These are phyloP conservation scores for Fragum whitleyi DNA, from an alignment of 2,888 invertebrate genomes.

Conservation along the genomic window DNA sequence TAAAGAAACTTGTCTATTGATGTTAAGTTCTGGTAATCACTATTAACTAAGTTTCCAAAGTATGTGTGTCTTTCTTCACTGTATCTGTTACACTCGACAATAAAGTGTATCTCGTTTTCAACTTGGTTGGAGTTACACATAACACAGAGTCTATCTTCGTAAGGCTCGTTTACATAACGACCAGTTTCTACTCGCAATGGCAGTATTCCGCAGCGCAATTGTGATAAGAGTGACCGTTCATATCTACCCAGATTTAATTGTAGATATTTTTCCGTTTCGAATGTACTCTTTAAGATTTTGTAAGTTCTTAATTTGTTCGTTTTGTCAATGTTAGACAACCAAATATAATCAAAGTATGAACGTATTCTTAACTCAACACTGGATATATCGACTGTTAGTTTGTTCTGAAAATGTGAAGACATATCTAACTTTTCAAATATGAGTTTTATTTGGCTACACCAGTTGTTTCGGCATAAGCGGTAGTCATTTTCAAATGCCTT, in stretches of 20 bases:
- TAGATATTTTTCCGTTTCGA: conserved; percentile 11
- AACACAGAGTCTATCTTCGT: conserved; percentile 29
- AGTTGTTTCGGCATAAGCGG: conserved; percentile 4
- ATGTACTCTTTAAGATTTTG: conserved; percentile 1
- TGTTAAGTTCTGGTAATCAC: conserved; percentile 35
- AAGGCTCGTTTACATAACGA: conserved; percentile 24
- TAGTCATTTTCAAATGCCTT: conserved; percentile 30
- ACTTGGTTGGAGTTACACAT: conserved; percentile 24
- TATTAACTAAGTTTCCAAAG: background rate
- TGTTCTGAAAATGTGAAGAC: background rate
- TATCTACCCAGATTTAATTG: conserved; percentile 9
- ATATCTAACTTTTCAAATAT: background rate
- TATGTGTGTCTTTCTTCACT: conserved; percentile 6
- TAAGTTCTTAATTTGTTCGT: conserved; percentile 36
- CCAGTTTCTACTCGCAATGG: conserved; percentile 42
- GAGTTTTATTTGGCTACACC: conserved; percentile 28
- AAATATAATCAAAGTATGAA: background rate
- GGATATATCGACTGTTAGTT: background rate
- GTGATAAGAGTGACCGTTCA: conserved; percentile 28
- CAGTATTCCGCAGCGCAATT: conserved; percentile 40
- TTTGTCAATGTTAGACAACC: background rate
- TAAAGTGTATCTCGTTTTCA: conserved; percentile 36
- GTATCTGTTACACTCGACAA: conserved; percentile 25
- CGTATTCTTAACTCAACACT: background rate
- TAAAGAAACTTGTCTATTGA: background rate